Base-by-base conservation (phyloP, 2,113 vertebrate species). In the Motacilla alba region DNA sequence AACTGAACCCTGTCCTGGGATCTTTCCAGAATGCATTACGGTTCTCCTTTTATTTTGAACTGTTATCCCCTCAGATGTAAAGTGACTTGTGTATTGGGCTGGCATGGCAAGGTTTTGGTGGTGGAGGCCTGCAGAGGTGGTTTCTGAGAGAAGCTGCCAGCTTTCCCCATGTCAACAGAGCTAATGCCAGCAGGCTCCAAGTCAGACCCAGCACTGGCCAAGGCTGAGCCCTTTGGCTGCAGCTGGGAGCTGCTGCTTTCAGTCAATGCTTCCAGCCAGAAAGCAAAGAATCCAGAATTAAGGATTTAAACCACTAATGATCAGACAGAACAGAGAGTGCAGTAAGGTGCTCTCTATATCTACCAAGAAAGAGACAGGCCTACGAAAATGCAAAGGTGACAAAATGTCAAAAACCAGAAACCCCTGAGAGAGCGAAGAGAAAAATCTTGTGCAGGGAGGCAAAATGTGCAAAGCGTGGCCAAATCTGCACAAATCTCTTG, bases 91-190 rank as follows among this genome's bases (percentile, higher is more conserved):
- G 17, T 7, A 49, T 12, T 64, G 12, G 44, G 30, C 66, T 70
- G 43, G 12, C 22, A 23, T 2, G 4, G 27, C 39, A 59, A 43
- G 28, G 37, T 35, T 79, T 62, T n/a, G 44, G 46, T n/a, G 33
- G 31, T 10, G 5, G 49, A 20, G 30, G 31, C 46, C 33, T 46
- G 39, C 27, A 39, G n/a, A 33, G 63, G 12, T 62, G n/a, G 23
- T 16, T 70, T 55, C n/a, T 78, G 28, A 46, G 39, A 18, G 63
- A 50, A 33, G 73, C 63, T 68, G 33, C 63, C 46, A 60, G 68
- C 67, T 21, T n/a, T 69, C 52, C 41, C 37, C 0, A 0, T 13
- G 46, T 49, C 1, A 0, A 11, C 0, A 43, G 26, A 56, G 43
- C 10, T 18, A 18, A 10, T 10, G 20, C 8, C 73, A 46, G n/a